These are phyloP conservation scores for Myotis daubentonii DNA, from an alignment of 2,797 vertebrate species.

Conservation along the genomic window DNA sequence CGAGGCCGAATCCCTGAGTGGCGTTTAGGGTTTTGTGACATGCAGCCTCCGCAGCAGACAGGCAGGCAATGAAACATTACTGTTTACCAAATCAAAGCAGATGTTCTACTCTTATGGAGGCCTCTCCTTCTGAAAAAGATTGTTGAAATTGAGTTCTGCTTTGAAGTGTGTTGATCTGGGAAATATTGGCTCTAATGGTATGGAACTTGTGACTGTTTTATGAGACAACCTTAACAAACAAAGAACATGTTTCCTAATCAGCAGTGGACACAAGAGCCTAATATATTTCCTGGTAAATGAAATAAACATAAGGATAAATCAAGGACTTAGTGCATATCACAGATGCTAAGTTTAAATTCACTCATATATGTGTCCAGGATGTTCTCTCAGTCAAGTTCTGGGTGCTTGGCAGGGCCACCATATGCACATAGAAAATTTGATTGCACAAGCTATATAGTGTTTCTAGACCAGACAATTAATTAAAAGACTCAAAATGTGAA, in stretches of 20 bases:
- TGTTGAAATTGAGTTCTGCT: constrained; percentile 30
- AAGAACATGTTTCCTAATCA: constrained; percentile 9
- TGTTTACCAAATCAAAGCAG: constrained; percentile 61
- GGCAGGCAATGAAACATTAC: constrained; percentile 13
- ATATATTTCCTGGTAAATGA: constrained; percentile 54
- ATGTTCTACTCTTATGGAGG: constrained; percentile 20
- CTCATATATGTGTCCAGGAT: neutral
- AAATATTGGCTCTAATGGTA: constrained; percentile 27
- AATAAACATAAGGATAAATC: constrained; percentile 29
- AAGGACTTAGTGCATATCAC: neutral
- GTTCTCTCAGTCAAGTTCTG: neutral
- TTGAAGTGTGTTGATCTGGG: neutral
- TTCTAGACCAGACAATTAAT: neutral
- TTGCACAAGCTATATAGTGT: neutral
- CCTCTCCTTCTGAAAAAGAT: neutral
- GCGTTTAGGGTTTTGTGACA: constrained; percentile 42
- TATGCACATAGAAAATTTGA: neutral
- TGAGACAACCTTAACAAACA: constrained; percentile 15
- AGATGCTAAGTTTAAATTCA: neutral
- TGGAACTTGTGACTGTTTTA: neutral
- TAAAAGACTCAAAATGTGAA: constrained; percentile 18
- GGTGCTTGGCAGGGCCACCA: no score
- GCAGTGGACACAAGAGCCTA: neutral
- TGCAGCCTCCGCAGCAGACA: neutral
- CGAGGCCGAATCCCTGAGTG: neutral